phyloP scores from a whole-genome alignment of 1,140 invertebrate species.

The Saccostrea glomerata region DNA sequence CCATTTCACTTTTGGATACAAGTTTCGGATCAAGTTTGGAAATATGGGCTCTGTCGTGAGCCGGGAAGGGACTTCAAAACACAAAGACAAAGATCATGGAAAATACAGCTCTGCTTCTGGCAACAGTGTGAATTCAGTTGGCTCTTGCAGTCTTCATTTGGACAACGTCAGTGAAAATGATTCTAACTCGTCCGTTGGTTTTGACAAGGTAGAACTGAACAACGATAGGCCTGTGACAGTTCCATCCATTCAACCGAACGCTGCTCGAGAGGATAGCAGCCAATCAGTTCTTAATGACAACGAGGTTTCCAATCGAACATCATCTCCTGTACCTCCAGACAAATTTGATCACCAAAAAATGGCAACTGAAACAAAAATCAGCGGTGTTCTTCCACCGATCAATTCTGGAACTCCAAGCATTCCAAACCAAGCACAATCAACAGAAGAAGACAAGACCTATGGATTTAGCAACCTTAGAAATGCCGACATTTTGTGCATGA shows the following conservation, averaged over 20 bases:
- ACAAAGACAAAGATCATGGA: neutral
- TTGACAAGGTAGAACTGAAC: neutral
- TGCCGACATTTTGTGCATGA: conserved; percentile 26
- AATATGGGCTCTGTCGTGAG: neutral
- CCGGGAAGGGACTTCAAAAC: neutral
- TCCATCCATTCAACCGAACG: neutral
- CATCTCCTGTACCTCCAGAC: neutral
- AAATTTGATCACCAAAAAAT: neutral
- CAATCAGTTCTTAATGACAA: neutral
- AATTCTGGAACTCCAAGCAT: neutral
- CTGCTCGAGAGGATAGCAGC: neutral
- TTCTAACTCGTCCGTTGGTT: neutral
- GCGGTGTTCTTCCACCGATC: neutral
- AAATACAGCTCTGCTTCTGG: neutral
- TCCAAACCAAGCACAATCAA: neutral
- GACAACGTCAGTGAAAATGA: neutral
- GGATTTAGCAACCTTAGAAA: conserved; percentile 14
- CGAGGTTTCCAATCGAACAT: neutral
- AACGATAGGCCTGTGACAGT: neutral
- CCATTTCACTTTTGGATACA: neutral
- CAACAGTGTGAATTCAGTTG: neutral
- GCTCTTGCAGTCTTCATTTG: conserved; percentile 7
- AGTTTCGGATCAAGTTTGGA: neutral
- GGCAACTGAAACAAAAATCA: neutral
- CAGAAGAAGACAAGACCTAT: neutral